Evolutionary conservation across 1,140 invertebrate genomes (phyloP).

Genomic region (Rhopalosiphum maidis): DNA sequence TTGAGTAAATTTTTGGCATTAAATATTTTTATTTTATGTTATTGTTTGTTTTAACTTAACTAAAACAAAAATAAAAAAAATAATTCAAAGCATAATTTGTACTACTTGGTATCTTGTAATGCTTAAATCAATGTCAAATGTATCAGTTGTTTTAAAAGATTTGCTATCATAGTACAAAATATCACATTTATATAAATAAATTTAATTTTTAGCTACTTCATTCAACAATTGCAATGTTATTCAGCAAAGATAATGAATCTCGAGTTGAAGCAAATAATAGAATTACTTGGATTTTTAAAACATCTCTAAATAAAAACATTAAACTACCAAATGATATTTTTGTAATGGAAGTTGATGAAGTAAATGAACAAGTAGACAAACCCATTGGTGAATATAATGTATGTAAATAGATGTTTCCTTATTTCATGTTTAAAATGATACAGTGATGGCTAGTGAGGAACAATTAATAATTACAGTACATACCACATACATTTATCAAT

Average conservation of each 20-base stretch:
- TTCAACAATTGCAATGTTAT: constrained; percentile 28
- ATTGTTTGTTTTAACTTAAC: no score
- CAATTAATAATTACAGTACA: background rate
- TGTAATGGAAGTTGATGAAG: background rate
- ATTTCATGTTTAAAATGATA: background rate
- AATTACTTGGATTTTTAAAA: constrained; percentile 46
- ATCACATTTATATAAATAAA: background rate
- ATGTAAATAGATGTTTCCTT: background rate
- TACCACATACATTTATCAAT: background rate
- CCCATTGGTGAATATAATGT: constrained; percentile 43
- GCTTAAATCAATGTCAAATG: background rate
- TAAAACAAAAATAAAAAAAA: no score
- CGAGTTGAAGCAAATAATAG: constrained; percentile 47
- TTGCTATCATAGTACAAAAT: background rate
- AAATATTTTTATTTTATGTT: no score
- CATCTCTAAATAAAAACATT: constrained; percentile 30
- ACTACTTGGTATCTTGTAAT: background rate
- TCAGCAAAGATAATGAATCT: constrained; percentile 15
- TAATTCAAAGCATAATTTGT: no score
- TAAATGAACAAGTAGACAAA: background rate
- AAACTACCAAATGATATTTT: constrained; percentile 29
- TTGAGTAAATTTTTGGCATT: background rate
- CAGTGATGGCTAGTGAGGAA: background rate
- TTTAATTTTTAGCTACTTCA: constrained; percentile 49
- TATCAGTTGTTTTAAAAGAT: background rate